Evolutionary conservation across 2,113 vertebrate genomes (phyloP).

Genomic region (Butorides virescens): DNA sequence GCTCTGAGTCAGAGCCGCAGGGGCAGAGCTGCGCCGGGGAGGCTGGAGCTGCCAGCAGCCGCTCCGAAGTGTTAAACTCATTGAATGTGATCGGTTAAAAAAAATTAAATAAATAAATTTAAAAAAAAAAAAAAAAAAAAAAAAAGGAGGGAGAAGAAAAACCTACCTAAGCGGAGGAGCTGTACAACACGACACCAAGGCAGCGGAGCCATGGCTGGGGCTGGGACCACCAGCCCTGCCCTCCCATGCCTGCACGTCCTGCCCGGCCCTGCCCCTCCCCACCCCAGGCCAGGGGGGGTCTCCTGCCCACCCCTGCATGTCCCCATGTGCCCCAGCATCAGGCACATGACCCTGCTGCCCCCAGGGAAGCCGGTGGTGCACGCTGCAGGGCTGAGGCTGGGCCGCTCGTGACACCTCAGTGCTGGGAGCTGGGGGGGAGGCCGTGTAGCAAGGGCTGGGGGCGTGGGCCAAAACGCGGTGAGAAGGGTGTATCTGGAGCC

Average conservation of each 20-base stretch:
- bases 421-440: neutral
- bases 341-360: no score
- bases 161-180: neutral
- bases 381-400: neutral
- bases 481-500: neutral
- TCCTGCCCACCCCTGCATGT: neutral
- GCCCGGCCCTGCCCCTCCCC: neutral
- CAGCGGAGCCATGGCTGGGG: neutral
- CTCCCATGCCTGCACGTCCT: neutral
- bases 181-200: neutral
- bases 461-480: accelerated
- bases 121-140: neutral
- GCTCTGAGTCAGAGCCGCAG: neutral
- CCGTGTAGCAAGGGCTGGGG: neutral
- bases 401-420: neutral
- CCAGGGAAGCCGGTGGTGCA: neutral
- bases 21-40: neutral
- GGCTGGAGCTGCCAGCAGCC: neutral
- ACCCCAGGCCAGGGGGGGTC: no score
- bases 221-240: neutral
- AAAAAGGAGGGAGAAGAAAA: neutral
- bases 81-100: neutral
- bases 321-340: accelerated
- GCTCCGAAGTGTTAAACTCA: neutral
- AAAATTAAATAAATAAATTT: neutral